A percentile compares a stretch with the other conserved stretches of the same genome.
These are phyloP conservation scores for Tonatia bakeri DNA, from an alignment of 2,113 vertebrate species.

Conservation along the genomic window DNA sequence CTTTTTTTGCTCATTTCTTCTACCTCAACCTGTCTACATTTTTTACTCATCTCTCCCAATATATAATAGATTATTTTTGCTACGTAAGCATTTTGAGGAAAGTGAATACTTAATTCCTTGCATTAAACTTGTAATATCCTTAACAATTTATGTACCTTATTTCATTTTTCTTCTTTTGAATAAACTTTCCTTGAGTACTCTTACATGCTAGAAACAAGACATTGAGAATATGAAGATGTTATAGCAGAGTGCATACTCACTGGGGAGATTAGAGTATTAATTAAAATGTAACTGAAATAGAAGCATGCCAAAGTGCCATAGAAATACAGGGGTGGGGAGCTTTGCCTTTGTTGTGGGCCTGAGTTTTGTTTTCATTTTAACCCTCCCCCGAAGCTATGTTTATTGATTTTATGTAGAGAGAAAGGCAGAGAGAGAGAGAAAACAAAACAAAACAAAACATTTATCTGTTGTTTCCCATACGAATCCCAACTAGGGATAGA, in stretches of 20 bases:
- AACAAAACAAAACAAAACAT: too few relatives aligned
- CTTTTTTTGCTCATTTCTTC: neutral
- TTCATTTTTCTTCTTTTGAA: neutral
- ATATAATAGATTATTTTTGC: neutral
- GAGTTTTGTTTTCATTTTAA: neutral
- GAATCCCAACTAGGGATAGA: too few relatives aligned
- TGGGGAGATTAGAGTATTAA: neutral
- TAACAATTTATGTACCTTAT: neutral
- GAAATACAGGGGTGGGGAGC: neutral
- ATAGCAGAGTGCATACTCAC: neutral
- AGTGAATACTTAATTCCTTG: neutral
- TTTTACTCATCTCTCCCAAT: neutral
- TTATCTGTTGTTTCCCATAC: too few relatives aligned
- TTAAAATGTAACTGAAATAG: neutral
- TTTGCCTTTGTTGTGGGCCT: neutral
- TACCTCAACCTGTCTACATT: neutral
- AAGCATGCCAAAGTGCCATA: neutral
- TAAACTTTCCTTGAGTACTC: neutral
- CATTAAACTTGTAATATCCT: neutral
- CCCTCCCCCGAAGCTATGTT: too few relatives aligned
- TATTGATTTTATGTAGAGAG: too few relatives aligned
- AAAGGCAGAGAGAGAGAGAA: too few relatives aligned
- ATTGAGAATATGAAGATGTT: neutral
- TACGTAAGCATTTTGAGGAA: neutral
- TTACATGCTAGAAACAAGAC: neutral